Evolutionary conservation across 2,888 invertebrate genomes (phyloP), one percentile per base, ranked within the genome.

Genomic region (Mimumesa dahlbomi): DNA sequence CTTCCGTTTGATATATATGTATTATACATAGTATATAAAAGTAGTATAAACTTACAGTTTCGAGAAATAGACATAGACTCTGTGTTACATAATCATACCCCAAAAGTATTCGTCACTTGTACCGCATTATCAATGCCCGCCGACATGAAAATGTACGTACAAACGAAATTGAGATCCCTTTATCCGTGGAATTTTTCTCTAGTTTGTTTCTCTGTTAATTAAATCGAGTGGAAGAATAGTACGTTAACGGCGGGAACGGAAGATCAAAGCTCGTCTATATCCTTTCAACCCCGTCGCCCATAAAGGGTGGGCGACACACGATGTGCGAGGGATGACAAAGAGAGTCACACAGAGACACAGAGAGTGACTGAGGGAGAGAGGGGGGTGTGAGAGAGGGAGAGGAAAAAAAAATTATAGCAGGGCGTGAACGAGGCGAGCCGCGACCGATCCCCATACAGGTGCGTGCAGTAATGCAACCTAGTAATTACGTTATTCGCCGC

Each of bases 401-500:
- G 14, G 59, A 56, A 64, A 57, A 50, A 63, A 68, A 62, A 57
- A 52, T 63, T 64, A 64, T 49, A 45, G 52, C 9, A 25, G 22
- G 59, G 54, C 21, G 49, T 49, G 65, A 67, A 67, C 62, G 65
- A 54, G 59, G 62, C 58, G 52, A 52, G 58, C 70, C 79, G 52
- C 79, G 68, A 56, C 62, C 45, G 48, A 62, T 58, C 59, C n/a
- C 43, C 54, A 54, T 50, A 59, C 62, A 65, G 64, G 68, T 63
- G 66, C 69, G 71, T 73, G 73, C 67, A 38, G 70, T 81, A 81
- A 79, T 78, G 77, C 81, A 77, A 73, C 71, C 67, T 61, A 56
- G 63, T 82, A 82, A 82, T 82, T 82, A 76, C 73, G 69, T 81
- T 77, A 82, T 75, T 77, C 82, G 67, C 73, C 73, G 77, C 73